These are phyloP conservation scores for Chelonus formosanus DNA, from an alignment of 2,888 invertebrate genomes.

Conservation along the genomic window DNA sequence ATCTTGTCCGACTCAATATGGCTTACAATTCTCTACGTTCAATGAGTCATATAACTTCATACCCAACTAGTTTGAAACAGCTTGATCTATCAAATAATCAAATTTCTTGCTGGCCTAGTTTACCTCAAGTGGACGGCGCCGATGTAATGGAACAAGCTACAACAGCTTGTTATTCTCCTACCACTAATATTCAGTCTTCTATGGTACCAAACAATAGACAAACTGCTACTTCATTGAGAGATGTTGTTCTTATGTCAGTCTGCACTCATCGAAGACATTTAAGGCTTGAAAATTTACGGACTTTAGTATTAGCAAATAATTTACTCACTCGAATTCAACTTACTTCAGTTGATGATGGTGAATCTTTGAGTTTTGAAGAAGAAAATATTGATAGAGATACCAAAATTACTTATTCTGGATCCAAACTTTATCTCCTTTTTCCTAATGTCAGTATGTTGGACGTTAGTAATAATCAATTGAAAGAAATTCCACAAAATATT, in stretches of 20 bases:
- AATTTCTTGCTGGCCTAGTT: constrained; percentile 88
- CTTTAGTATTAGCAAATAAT: constrained; percentile 88
- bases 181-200: constrained; percentile 55
- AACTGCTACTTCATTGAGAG: constrained; percentile 72
- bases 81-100: constrained; percentile 93
- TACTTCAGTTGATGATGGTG: constrained; percentile 83
- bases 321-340: constrained; percentile 80
- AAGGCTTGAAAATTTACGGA: constrained; percentile 81
- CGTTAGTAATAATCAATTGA: constrained; percentile 86
- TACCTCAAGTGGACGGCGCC: constrained; percentile 73
- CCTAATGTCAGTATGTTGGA: constrained; percentile 96
- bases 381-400: constrained; percentile 63
- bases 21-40: constrained; percentile 82
- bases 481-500: constrained; percentile 82
- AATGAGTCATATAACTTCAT: constrained; percentile 77
- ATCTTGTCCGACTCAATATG: constrained; percentile 87
- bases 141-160: constrained; percentile 75
- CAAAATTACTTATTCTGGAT: constrained; percentile 49
- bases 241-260: constrained; percentile 80
- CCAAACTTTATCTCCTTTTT: constrained; percentile 74
- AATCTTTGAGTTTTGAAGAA: constrained; percentile 68
- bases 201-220: constrained; percentile 60
- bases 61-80: constrained; percentile 88
- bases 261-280: constrained; percentile 87
- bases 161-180: constrained; percentile 76